Conservation (phyloP, 2,888 invertebrate species). For the Pandemis cinnamomeana region DNA sequence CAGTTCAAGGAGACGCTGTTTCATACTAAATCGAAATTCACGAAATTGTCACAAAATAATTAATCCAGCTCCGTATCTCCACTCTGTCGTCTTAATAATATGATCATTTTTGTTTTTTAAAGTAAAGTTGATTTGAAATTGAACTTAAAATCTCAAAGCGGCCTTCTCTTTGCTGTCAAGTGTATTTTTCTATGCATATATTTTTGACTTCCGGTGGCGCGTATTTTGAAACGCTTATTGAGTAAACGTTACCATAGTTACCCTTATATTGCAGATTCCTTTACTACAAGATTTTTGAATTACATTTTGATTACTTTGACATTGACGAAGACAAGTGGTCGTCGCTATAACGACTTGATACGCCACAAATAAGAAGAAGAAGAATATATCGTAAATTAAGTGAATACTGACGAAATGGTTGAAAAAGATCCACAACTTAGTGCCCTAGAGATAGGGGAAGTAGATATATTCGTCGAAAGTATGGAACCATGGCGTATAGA, state of each 20-base stretch:
- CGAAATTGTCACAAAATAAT: no score
- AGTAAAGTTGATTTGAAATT: background rate
- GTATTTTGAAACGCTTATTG: constrained; percentile 48
- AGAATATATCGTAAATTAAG: background rate
- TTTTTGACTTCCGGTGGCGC: constrained; percentile 44
- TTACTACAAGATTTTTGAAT: background rate
- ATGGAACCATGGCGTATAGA: constrained; percentile 87
- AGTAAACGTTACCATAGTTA: constrained; percentile 57
- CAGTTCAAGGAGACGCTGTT: constrained; percentile 21
- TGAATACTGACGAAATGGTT: constrained; percentile 69
- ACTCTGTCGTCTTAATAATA: no score
- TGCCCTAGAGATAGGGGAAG: constrained; percentile 87
- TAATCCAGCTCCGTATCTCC: no score
- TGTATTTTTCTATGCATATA: background rate
- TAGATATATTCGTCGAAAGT: constrained; percentile 89
- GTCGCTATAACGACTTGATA: no score
- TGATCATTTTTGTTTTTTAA: no score
- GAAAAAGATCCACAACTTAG: constrained; percentile 76
- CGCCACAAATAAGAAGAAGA: background rate
- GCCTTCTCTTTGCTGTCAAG: background rate
- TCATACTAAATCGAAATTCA: no score
- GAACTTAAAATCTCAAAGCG: background rate
- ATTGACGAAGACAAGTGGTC: no score
- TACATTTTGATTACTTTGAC: no score
- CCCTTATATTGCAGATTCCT: constrained; percentile 19